Conservation (phyloP, 2,113 vertebrate genomes). For the Elaphurus davidianus region DNA sequence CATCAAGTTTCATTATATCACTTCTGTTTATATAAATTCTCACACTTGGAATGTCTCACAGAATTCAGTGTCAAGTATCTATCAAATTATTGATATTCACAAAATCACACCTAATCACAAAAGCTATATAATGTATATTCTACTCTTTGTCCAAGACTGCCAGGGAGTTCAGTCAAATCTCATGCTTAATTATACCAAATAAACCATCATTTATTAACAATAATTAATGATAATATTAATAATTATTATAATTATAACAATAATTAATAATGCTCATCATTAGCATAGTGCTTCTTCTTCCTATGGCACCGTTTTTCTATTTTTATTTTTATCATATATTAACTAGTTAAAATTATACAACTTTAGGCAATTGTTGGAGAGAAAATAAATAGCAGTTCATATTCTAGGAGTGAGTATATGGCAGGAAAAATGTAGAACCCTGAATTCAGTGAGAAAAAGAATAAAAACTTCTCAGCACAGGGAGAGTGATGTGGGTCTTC, state of each 20-base stretch:
- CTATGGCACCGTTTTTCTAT: background rate
- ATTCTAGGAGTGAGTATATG: background rate
- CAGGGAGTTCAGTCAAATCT: background rate
- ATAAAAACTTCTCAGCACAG: background rate
- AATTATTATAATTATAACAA: no score
- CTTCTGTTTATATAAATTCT: slow-evolving; percentile 9
- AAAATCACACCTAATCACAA: background rate
- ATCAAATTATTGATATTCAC: background rate
- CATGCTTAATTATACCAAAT: background rate
- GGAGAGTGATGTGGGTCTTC: background rate
- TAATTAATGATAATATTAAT: no score
- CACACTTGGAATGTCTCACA: background rate
- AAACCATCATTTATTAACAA: background rate
- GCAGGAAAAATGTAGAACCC: background rate
- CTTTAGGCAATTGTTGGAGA: background rate
- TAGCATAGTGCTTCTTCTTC: background rate
- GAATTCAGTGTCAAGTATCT: background rate
- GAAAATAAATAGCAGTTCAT: slow-evolving; percentile 25
- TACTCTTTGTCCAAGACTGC: background rate
- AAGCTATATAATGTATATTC: background rate
- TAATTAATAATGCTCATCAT: background rate
- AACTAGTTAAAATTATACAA: background rate
- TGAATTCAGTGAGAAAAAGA: background rate
- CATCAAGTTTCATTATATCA: background rate
- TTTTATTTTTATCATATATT: background rate